Evolutionary conservation across 2,888 invertebrate species (phyloP).

Genomic region (Antheraea yamamai): DNA sequence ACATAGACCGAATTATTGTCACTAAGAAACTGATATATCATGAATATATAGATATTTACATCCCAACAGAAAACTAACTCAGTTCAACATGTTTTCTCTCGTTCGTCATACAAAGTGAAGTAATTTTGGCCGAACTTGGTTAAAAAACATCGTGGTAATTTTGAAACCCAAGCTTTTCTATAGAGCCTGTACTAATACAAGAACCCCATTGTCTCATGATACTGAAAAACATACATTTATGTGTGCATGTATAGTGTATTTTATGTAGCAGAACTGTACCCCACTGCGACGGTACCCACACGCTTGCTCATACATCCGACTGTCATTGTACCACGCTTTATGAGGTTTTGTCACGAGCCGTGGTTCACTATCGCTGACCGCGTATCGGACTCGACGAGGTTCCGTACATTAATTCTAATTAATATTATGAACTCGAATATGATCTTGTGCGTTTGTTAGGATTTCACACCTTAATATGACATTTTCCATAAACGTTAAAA

Average conservation of each 20-base stretch:
- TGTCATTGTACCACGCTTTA: constrained; percentile 54
- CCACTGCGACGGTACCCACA: constrained; percentile 29
- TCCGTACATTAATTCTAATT: constrained; percentile 22
- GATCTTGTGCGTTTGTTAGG: no score
- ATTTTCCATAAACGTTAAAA: no score
- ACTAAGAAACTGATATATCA: no score
- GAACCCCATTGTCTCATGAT: not conserved
- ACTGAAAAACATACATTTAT: constrained; percentile 3
- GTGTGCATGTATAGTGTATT: not conserved
- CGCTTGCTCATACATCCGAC: constrained; percentile 50
- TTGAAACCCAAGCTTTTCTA: not conserved
- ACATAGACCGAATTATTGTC: no score
- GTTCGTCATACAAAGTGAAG: no score
- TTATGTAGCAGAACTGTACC: constrained; percentile 14
- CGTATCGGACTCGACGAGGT: constrained; percentile 21
- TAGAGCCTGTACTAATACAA: not conserved
- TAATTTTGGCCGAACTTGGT: no score
- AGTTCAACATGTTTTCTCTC: no score
- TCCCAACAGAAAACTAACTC: no score
- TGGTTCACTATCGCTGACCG: constrained; percentile 24
- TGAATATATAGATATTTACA: no score
- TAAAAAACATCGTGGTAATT: not conserved
- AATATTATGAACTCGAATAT: no score
- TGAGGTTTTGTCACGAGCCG: constrained; percentile 55
- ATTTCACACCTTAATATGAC: no score